phyloP scores from a whole-genome alignment of 2,888 invertebrate genomes.

The Acanthosepion pharaonis region DNA sequence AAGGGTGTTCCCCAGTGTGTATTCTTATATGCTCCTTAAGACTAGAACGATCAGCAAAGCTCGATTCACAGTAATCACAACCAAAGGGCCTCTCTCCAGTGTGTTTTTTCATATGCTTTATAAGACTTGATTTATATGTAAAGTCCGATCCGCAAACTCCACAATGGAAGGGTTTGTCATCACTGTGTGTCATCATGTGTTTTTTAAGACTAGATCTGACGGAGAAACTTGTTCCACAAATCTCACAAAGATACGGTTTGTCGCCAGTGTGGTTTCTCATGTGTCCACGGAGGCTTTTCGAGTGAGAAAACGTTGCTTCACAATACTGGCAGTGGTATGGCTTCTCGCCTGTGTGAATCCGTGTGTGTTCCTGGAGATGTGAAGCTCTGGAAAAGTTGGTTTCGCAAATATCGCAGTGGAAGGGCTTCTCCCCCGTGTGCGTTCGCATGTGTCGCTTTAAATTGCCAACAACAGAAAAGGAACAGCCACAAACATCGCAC shows the following conservation, averaged over 20 bases:
- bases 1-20: background rate
- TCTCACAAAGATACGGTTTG: background rate
- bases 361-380: background rate
- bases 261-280: background rate
- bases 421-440: background rate
- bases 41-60: background rate
- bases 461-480: background rate
- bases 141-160: background rate
- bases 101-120: background rate
- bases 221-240: background rate
- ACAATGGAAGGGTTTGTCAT: background rate
- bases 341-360: background rate
- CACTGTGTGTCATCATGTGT: constrained; percentile 14
- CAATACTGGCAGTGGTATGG: background rate
- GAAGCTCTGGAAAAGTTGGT: background rate
- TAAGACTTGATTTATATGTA: background rate
- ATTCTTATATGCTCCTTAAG: background rate
- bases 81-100: background rate
- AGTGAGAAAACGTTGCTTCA: background rate
- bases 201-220: constrained; percentile 8
- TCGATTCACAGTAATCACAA: background rate
- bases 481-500: background rate
- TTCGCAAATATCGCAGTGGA: background rate
- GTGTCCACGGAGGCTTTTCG: background rate
- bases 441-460: background rate